A percentile compares a stretch with the other conserved stretches of the same genome.
Evolutionary conservation across 2,888 invertebrate genomes (phyloP).

Genomic region (Philereme vetulata): DNA sequence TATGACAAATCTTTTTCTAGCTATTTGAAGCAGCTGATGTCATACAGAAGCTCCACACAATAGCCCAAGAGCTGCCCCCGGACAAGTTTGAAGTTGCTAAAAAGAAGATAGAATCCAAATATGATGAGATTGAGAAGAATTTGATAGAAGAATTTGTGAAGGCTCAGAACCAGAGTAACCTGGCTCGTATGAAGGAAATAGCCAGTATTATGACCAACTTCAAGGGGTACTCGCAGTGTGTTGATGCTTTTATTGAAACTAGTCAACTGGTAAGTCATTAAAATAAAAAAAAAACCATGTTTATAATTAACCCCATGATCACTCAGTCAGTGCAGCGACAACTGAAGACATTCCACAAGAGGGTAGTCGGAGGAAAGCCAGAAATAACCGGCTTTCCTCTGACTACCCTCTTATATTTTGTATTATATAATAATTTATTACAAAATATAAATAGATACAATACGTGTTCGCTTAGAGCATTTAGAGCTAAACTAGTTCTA

Average conservation of each 20-base stretch:
- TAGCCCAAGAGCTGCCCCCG: slow-evolving; percentile 96
- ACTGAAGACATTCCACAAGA: too few relatives aligned
- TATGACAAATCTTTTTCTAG: slow-evolving; percentile 68
- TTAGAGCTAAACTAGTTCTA: too few relatives aligned
- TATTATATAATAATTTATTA: too few relatives aligned
- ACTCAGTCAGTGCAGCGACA: background rate
- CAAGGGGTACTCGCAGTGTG: slow-evolving; percentile 97
- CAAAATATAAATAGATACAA: too few relatives aligned
- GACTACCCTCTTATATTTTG: too few relatives aligned
- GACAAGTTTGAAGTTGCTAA: slow-evolving; percentile 94
- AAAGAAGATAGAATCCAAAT: slow-evolving; percentile 93
- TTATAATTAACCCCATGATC: background rate
- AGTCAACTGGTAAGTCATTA: slow-evolving; percentile 90
- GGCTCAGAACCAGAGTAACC: slow-evolving; percentile 93
- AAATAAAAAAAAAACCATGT: too few relatives aligned
- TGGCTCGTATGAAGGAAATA: slow-evolving; percentile 95
- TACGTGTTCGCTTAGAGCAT: too few relatives aligned
- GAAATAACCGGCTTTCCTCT: too few relatives aligned
- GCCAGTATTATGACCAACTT: slow-evolving; percentile 97
- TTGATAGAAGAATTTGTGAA: slow-evolving; percentile 97
- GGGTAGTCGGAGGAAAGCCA: too few relatives aligned
- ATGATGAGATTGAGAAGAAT: slow-evolving; percentile 94
- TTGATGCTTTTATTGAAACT: slow-evolving; percentile 98
- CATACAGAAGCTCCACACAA: slow-evolving; percentile 97
- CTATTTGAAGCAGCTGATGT: slow-evolving; percentile 98